phyloP scores from a whole-genome alignment of 2,113 vertebrate genomes.

The Balaenoptera acutorostrata region DNA sequence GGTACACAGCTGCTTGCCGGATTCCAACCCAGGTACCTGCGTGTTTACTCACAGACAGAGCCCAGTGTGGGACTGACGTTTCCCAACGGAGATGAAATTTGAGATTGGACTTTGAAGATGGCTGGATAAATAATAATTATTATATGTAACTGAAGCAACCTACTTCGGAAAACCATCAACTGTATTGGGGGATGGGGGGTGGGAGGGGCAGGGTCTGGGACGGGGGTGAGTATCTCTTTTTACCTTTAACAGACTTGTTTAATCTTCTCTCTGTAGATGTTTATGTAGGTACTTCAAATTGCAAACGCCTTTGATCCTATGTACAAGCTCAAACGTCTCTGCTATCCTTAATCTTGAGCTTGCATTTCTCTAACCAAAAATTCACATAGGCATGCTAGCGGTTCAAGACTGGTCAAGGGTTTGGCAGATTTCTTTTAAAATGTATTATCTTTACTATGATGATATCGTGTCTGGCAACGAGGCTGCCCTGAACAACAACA shows the following conservation, averaged over 20 bases:
- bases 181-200: conserved; percentile 47
- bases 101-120: conserved; percentile 54
- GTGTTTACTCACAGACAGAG: conserved; percentile 68
- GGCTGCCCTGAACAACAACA: conserved; percentile 51
- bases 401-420: conserved; percentile 61
- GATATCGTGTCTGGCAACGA: conserved; percentile 33
- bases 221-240: conserved; percentile 65
- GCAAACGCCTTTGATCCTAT: conserved; percentile 77
- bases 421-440: conserved; percentile 26
- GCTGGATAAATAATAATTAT: conserved; percentile 54
- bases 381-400: conserved; percentile 66
- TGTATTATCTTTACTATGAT: conserved; percentile 48
- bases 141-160: conserved; percentile 64
- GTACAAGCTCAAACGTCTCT: conserved; percentile 70
- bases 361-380: conserved; percentile 82
- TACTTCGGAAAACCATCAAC: conserved; percentile 70
- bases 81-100: conserved; percentile 47
- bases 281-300: conserved; percentile 75
- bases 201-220: neutral
- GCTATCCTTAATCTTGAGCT: conserved; percentile 71
- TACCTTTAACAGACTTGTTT: conserved; percentile 75
- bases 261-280: conserved; percentile 76
- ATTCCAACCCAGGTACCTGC: conserved; percentile 62
- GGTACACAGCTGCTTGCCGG: conserved; percentile 65
- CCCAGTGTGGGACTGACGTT: conserved; percentile 57